Conservation (phyloP, 2,113 vertebrate genomes). For the Montifringilla adamsi region DNA sequence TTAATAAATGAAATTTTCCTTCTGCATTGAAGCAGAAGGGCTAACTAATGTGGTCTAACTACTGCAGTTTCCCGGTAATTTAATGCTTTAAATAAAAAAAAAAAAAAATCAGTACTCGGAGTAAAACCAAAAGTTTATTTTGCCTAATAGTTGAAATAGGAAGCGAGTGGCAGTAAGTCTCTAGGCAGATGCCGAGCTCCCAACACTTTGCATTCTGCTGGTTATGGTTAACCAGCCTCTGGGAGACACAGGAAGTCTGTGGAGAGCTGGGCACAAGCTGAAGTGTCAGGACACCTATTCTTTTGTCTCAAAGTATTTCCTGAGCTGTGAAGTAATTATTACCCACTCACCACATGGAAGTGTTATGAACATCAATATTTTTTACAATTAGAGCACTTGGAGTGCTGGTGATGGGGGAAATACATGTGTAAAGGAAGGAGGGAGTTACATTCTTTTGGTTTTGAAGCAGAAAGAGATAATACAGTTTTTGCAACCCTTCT, state of each 20-base stretch:
- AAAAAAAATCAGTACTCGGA: background rate
- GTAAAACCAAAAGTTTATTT: background rate
- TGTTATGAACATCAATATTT: background rate
- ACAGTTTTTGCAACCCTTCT: background rate
- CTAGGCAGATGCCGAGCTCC: background rate
- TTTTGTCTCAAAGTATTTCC: background rate
- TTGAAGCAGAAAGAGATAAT: background rate
- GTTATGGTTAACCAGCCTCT: background rate
- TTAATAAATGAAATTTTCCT: background rate
- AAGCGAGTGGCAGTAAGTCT: background rate
- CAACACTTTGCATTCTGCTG: background rate
- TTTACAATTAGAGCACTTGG: background rate
- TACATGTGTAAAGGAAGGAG: background rate
- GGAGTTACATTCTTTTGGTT: background rate
- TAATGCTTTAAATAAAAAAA: background rate
- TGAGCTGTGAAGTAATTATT: background rate
- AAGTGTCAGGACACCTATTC: background rate
- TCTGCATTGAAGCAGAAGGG: background rate
- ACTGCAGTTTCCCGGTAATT: background rate
- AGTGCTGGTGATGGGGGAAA: background rate
- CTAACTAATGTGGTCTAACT: background rate
- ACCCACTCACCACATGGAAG: background rate
- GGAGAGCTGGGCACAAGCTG: background rate
- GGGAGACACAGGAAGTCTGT: background rate
- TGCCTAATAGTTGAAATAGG: background rate